Evolutionary conservation across 2,113 vertebrate genomes (phyloP).

Genomic region (Cavia porcellus): DNA sequence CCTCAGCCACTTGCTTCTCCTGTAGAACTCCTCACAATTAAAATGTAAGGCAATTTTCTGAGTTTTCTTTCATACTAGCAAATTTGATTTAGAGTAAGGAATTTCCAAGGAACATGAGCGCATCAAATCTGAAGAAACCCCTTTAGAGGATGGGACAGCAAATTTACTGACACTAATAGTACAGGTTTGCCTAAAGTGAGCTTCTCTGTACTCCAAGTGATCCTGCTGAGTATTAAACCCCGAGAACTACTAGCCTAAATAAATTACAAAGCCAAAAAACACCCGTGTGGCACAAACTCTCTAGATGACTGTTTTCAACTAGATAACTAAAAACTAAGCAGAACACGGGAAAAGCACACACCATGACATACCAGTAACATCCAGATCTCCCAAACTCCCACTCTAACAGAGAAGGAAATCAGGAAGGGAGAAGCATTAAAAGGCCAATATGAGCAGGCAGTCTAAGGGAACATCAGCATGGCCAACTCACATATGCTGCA

Average conservation of each 20-base stretch:
- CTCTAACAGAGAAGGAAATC: background rate
- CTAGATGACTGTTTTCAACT: background rate
- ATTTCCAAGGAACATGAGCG: background rate
- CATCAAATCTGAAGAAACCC: constrained; percentile 13
- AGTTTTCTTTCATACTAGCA: constrained; percentile 1
- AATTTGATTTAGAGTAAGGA: constrained; percentile 5
- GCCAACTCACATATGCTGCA: background rate
- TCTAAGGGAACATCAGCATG: no score
- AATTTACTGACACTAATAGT: background rate
- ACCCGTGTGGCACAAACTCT: background rate
- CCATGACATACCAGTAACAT: background rate
- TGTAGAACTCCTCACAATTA: background rate
- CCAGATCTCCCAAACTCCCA: background rate
- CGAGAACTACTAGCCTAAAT: background rate
- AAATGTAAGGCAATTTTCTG: constrained; percentile 16
- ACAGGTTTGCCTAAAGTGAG: background rate
- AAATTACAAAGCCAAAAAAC: background rate
- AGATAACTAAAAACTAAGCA: background rate
- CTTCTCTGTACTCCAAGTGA: background rate
- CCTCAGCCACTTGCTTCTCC: background rate
- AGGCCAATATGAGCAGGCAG: background rate
- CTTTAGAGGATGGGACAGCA: background rate
- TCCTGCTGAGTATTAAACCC: background rate
- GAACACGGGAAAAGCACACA: background rate
- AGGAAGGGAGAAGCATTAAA: background rate